Base-by-base conservation (phyloP, 2,888 invertebrate genomes). In the Eristalis tenax region DNA sequence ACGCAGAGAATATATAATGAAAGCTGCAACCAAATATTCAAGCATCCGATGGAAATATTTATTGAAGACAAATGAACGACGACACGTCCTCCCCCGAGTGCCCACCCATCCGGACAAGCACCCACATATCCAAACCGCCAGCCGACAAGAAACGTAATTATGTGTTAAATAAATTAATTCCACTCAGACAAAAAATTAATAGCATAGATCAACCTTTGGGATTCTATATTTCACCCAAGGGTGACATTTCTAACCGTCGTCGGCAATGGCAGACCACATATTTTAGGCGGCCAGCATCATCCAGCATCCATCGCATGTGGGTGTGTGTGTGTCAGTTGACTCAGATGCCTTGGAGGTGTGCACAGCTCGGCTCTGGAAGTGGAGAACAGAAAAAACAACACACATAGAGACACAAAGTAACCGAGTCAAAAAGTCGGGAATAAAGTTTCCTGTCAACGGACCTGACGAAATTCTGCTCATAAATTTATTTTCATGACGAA, bases 91-190 rank as follows among this genome's bases (percentile, higher is more conserved):
- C n/a, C 35, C 26, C 28, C 78, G 23, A 63, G 15, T 43, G 43
- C 15, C 43, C 43, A 43, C 6, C 43, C 43, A 15, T n/a, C 43
- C 43, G 43, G n/a, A 43, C 43, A 15, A 18, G n/a, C 18, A n/a
- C 13, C 38, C 57, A 56, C 35, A 64, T 18, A 63, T 10, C 63
- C 65, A 74, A 66, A 69, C 68, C 74, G 61, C 77, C 71, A 61
- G 28, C 43, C 76, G 81, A 85, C 76, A 73, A 63, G 63, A 69
- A 85, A 85, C 71, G 77, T 83, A 87, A 87, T 87, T 87, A 87
- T 80, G 83, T 87, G 87, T 80, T 87, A 87, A 87, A 87, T 83
- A 87, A 87, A 87, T 87, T 83, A 87, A 87, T 87, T 87, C 83
- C 73, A 83, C 79, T 80, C 79, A 80, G 79, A 68, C 87, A 79